Base-by-base conservation (phyloP, 2,888 invertebrate genomes). In the Pyrgus malvae region DNA sequence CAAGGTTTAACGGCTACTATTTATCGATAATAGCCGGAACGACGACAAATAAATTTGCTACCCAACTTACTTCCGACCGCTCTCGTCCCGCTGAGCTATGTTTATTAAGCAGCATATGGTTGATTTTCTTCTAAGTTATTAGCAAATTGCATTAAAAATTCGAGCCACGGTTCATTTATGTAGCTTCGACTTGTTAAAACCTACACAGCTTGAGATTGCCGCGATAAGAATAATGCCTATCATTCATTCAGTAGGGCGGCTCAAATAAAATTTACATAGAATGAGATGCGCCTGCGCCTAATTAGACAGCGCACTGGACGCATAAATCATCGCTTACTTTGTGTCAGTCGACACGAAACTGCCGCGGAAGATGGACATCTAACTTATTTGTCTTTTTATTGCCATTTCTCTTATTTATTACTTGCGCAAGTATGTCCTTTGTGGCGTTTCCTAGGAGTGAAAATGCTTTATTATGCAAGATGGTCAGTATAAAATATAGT, bases 221-320 rank as follows among this genome's bases (percentile, higher is more conserved):
- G 12, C 59, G 53, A 61, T 65, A 67, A 64, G 63, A 64, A 61
- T 64, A 61, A 62, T 62, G 51, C 48, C 61, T 58, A 59, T 65
- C 59, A 60, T 58, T 60, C 60, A 62, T 65, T 66, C 62, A 60
- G 63, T 66, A 62, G 65, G 66, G 60, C 56, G 72, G 60, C 64
- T 71, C 61, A 64, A 54, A 54, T 54, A 54, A 54, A 73, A 83
- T 83, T 81, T 78, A 81, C 83, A 82, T 81, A 81, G 78, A 84
- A 83, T 83, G 74, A 78, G 76, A 76, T 77, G 78, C 78, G 76
- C 74, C 59, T 65, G 75, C 68, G 73, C 70, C 74, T 83, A 84
- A 84, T 85, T 83, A 84, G 80, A 78, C 72, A 72, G 74, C 70
- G 69, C 66, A 69, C 65, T 75, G 66, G 67, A 67, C 61, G 69